Evolutionary conservation across 92 coral and sea anemone genomes (phyloP).

Genomic region (Palythoa grandiflora): DNA sequence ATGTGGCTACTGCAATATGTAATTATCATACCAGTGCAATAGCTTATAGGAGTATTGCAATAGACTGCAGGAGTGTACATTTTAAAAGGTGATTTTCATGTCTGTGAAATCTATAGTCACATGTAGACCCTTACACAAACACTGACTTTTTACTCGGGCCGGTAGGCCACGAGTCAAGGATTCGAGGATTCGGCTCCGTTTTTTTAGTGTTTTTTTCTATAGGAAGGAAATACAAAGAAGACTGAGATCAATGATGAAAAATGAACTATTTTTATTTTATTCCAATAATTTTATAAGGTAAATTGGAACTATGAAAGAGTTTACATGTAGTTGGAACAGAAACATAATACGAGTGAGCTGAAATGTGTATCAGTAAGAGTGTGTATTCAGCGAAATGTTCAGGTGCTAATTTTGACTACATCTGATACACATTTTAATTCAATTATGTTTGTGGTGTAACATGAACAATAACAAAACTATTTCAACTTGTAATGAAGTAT

Average conservation of each 20-base stretch:
- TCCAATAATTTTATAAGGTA: slow-evolving; percentile 23
- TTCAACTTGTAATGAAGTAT: slow-evolving; percentile 5
- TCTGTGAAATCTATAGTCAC: background rate
- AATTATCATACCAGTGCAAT: too few species aligned
- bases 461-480: slow-evolving; percentile 23
- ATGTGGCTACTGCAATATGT: too few species aligned
- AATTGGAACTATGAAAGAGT: slow-evolving; percentile 25
- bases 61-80: background rate
- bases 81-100: background rate
- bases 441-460: slow-evolving; percentile 22
- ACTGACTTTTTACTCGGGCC: slow-evolving; percentile 7
- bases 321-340: slow-evolving; percentile 25
- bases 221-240: slow-evolving; percentile 25
- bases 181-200: slow-evolving; percentile 19
- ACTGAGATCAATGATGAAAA: slow-evolving; percentile 25
- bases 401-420: slow-evolving; percentile 23
- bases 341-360: slow-evolving; percentile 23
- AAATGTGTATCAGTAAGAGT: slow-evolving; percentile 25
- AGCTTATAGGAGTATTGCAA: background rate
- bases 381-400: slow-evolving; percentile 26
- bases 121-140: slow-evolving; percentile 14
- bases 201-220: slow-evolving; percentile 21
- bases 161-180: background rate
- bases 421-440: slow-evolving; percentile 24
- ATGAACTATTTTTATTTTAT: slow-evolving; percentile 21